These are phyloP conservation scores for Dasypolia templi DNA, from an alignment of 2,888 invertebrate genomes.

Conservation along the genomic window DNA sequence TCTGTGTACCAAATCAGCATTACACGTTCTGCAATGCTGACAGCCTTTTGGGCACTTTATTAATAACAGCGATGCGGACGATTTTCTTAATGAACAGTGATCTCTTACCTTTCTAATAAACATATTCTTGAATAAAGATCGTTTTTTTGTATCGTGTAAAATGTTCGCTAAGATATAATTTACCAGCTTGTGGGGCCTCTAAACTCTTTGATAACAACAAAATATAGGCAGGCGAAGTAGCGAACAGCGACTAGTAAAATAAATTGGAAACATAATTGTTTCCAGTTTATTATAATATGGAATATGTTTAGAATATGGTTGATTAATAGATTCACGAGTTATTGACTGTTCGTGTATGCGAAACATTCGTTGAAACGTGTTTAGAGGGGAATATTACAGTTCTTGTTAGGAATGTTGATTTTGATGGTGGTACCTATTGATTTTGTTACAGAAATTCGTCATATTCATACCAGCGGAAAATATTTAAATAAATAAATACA, in stretches of 20 bases:
- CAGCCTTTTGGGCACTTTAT: too few species aligned
- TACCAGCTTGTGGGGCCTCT: not conserved
- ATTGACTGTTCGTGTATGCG: conserved; percentile 33
- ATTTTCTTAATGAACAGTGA: too few species aligned
- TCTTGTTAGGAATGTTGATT: conserved; percentile 24
- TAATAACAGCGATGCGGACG: too few species aligned
- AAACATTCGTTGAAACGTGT: conserved; percentile 34
- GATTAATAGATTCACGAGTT: conserved; percentile 46
- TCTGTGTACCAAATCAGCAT: too few species aligned
- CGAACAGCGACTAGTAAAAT: not conserved
- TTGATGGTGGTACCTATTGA: conserved; percentile 15
- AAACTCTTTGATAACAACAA: not conserved
- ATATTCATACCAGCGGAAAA: not conserved
- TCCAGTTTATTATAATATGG: too few species aligned
- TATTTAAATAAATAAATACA: not conserved
- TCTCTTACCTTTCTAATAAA: not conserved
- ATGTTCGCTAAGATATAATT: not conserved
- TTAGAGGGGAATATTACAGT: conserved; percentile 9
- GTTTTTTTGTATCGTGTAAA: not conserved
- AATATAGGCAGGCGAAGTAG: not conserved
- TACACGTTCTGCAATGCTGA: too few species aligned
- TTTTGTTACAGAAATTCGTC: not conserved
- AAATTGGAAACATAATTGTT: conserved; percentile 14
- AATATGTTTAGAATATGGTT: too few species aligned
- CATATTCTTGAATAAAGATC: not conserved